These are phyloP conservation scores for Macrophya annulata DNA, from an alignment of 2,888 invertebrate species.

Conservation along the genomic window DNA sequence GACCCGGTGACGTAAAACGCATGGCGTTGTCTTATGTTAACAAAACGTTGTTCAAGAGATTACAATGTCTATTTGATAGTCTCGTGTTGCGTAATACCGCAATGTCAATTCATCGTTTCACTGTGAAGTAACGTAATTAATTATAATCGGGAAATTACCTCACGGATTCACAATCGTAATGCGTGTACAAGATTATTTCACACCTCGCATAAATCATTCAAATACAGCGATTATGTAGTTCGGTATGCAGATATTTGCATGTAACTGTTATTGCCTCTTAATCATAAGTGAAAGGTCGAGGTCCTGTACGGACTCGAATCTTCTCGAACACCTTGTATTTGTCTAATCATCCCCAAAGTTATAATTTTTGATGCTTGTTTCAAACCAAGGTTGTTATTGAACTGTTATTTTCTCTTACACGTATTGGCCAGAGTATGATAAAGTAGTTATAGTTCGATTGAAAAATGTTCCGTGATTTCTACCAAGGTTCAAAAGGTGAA, in stretches of 20 bases:
- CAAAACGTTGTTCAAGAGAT: not conserved
- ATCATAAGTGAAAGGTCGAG: constrained; percentile 10
- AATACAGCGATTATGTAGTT: not conserved
- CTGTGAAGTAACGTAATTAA: not conserved
- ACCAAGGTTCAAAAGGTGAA: not conserved
- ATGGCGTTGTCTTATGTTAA: not conserved
- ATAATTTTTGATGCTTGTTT: not conserved
- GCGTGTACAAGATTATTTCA: not conserved
- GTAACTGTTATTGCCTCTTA: not conserved
- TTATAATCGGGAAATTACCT: not conserved
- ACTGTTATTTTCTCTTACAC: not conserved
- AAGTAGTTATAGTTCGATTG: not conserved
- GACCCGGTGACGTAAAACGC: constrained; percentile 7
- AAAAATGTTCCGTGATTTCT: not conserved
- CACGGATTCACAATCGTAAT: not conserved
- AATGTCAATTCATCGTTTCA: constrained; percentile 2
- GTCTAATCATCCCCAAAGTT: not conserved
- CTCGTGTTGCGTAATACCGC: not conserved
- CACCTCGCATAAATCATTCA: not conserved
- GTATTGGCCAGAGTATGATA: not conserved
- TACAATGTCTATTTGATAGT: not conserved
- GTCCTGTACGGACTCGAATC: not conserved
- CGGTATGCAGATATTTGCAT: not conserved
- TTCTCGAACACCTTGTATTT: constrained; percentile 10
- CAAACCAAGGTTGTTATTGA: not conserved